Conservation (phyloP, 2,888 invertebrate genomes). For the Agelastica alni region DNA sequence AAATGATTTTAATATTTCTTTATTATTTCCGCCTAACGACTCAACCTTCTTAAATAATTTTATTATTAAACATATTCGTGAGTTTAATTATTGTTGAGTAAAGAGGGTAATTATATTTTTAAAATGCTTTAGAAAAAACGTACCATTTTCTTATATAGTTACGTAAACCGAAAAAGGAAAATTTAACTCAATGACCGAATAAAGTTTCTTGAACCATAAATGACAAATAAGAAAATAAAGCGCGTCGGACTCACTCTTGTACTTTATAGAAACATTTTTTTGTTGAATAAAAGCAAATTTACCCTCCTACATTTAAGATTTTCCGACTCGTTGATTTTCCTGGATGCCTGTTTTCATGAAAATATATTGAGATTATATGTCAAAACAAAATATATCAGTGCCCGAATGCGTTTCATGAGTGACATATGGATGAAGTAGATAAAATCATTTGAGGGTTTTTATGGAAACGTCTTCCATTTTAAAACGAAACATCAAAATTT, state of each 20-base stretch:
- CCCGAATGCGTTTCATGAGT: constrained; percentile 9
- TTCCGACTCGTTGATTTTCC: constrained; percentile 41
- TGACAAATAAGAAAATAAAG: constrained; percentile 13
- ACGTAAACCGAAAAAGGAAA: background rate
- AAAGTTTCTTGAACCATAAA: constrained; percentile 2
- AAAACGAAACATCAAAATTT: too few species aligned
- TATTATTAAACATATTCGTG: too few species aligned
- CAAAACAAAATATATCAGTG: constrained; percentile 46
- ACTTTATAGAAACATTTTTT: constrained; percentile 11
- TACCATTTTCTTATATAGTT: too few species aligned
- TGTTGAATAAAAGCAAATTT: constrained; percentile 26
- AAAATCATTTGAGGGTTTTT: constrained; percentile 14
- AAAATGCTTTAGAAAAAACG: too few species aligned
- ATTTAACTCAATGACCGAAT: background rate
- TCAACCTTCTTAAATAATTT: too few species aligned
- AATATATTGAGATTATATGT: constrained; percentile 41
- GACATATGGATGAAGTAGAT: constrained; percentile 13
- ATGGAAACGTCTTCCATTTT: constrained; percentile 8
- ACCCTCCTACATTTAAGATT: constrained; percentile 36
- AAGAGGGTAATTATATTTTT: too few species aligned
- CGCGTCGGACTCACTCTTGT: constrained; percentile 3
- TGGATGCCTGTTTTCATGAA: constrained; percentile 37
- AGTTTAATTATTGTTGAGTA: too few species aligned
- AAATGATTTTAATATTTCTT: too few species aligned
- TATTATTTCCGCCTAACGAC: too few species aligned